A percentile compares a stretch with the other conserved stretches of the same genome.
These are phyloP conservation scores for Crotalus helleri DNA, from an alignment of 2,113 vertebrate genomes.

Conservation along the genomic window DNA sequence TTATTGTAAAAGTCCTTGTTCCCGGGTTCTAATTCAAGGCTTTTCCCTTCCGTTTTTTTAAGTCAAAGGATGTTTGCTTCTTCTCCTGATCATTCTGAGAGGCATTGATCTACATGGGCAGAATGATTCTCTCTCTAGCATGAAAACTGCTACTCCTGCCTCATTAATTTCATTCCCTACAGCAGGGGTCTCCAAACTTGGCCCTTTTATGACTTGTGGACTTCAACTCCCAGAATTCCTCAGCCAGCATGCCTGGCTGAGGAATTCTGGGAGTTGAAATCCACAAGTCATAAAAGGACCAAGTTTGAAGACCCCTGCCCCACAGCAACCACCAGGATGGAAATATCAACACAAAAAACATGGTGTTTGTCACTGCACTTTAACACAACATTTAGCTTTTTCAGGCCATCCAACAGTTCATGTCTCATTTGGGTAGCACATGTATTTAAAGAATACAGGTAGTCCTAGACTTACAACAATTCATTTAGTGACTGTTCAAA, in stretches of 20 bases:
- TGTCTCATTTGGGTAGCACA: slow-evolving; percentile 30
- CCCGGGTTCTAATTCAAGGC: not conserved
- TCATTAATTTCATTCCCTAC: not conserved
- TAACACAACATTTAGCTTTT: slow-evolving; percentile 58
- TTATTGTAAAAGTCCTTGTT: not conserved
- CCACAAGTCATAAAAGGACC: too few relatives aligned
- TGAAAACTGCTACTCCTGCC: not conserved
- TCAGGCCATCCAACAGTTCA: slow-evolving; percentile 16
- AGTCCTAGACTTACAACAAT: not conserved
- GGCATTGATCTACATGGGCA: not conserved
- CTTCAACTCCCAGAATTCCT: too few relatives aligned
- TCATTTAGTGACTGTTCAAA: not conserved
- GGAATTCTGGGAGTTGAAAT: too few relatives aligned
- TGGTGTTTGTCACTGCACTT: slow-evolving; percentile 51
- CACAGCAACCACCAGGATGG: slow-evolving; percentile 31
- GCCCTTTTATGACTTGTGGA: too few relatives aligned
- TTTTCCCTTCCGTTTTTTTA: not conserved
- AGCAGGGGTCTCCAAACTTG: too few relatives aligned
- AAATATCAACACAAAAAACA: slow-evolving; percentile 45
- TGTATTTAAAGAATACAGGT: slow-evolving; percentile 45
- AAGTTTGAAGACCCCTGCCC: too few relatives aligned
- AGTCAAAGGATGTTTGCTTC: not conserved
- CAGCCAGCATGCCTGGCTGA: too few relatives aligned
- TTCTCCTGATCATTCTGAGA: not conserved
- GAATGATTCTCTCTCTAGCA: not conserved